Percentiles rank a stretch among this genome's conserved stretches.
Conservation (phyloP, 1,140 invertebrate species). For the Drosophila serrata region DNA sequence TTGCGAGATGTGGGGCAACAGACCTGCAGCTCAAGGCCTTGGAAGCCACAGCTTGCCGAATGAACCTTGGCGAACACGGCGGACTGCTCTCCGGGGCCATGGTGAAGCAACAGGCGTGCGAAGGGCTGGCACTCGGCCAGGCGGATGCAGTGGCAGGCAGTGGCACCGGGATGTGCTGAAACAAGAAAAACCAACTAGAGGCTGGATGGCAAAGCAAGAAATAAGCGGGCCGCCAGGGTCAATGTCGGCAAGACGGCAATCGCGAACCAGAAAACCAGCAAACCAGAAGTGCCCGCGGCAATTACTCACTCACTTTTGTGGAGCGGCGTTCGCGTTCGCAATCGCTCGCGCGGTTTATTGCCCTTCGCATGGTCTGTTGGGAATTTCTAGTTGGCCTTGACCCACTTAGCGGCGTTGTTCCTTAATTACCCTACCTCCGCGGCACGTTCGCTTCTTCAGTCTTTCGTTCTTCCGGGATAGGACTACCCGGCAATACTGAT, state of each 20-base stretch:
- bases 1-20: slow-evolving; percentile 57
- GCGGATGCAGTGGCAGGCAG: slow-evolving; percentile 62
- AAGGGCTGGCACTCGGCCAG: slow-evolving; percentile 60
- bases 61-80: slow-evolving; percentile 58
- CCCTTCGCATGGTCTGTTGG: slow-evolving; percentile 67
- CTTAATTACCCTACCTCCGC: slow-evolving; percentile 31
- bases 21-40: slow-evolving; percentile 63
- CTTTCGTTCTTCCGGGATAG: slow-evolving; percentile 44
- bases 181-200: slow-evolving; percentile 16
- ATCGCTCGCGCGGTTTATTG: slow-evolving; percentile 66
- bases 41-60: slow-evolving; percentile 64
- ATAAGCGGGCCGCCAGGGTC: slow-evolving; percentile 33
- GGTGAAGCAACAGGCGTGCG: slow-evolving; percentile 51
- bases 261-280: slow-evolving; percentile 34
- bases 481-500: too few relatives aligned
- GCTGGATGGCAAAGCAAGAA: slow-evolving; percentile 36
- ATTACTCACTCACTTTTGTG: slow-evolving; percentile 79
- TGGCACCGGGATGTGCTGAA: slow-evolving; percentile 29
- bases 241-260: slow-evolving; percentile 46
- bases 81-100: slow-evolving; percentile 52
- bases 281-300: slow-evolving; percentile 53
- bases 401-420: slow-evolving; percentile 55
- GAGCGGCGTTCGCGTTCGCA: slow-evolving; percentile 17
- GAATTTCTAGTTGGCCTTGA: slow-evolving; percentile 78
- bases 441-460: slow-evolving; percentile 69